Evolutionary conservation across 1,140 invertebrate genomes (phyloP), one percentile per base, ranked within the genome.

Genomic region (Whitmania pigra): DNA sequence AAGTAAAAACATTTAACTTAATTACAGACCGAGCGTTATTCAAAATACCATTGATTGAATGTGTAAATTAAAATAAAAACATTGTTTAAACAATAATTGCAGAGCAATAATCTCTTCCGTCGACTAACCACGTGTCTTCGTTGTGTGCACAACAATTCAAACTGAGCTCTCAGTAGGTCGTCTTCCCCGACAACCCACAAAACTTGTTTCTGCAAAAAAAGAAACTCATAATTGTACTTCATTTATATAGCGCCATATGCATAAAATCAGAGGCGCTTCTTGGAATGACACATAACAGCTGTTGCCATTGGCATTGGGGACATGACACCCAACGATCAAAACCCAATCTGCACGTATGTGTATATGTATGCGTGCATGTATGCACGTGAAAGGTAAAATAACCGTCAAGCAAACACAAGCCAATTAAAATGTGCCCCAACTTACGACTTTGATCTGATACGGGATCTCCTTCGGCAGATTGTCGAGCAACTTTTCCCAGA

Each of bases 381-480:
- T 43, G 40, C 5, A 43, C 40, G 40, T 6, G 13, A 13, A 13
- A 43, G 13, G 40, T 13, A 54, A 25, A 60, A 20, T 7, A 22
- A 57, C 27, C n/a, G n/a, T n/a, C n/a, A n/a, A 57, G 53, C 25
- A 60, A 43, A 20, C 53, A 9, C 4, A 18, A 29, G 22, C 9
- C 15, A 40, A 67, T 5, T 7, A 72, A 29, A 40, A 49, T 53
- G 18, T 53, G 9, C 25, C 25, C 9, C 40, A 88, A 2, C 90
- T 76, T 71, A 84, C 77, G 36, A 87, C 84, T 73, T 85, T 79
- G 2, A 93, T 78, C 68, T 82, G 84, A 76, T 94, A 94, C 3
- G 92, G 92, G 54, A 94, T 86, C 83, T 93, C 90, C 75, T 91
- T 84, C 1, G 87, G 85, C 63, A 94, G 82, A 79, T 87, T 84